Evolutionary conservation across 2,888 invertebrate species (phyloP), one percentile per base, ranked within the genome.

Genomic region (Drosophila mercatorum): DNA sequence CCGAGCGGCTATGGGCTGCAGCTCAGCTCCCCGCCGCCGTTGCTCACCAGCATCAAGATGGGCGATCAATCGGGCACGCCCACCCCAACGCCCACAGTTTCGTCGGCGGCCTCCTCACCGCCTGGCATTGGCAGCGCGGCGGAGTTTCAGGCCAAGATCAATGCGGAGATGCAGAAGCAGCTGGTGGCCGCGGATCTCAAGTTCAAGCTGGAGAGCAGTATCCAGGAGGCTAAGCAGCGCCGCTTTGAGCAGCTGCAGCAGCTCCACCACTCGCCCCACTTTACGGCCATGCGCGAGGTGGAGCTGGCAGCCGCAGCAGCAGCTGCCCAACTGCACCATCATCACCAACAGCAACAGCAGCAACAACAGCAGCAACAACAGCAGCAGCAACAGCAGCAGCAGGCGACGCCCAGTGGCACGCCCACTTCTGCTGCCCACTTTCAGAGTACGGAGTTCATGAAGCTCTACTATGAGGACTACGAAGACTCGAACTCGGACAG

Each of bases 401-500:
- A 79, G 14, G 56, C 68, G 40, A 38, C 73, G 14, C 61, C 68
- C 12, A 60, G 68, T 17, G 68, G 66, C 36, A 59, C 68, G 26
- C 72, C 71, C 28, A 40, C 72, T 57, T 44, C 74, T 22, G 38
- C 63, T n/a, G 49, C 64, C 40, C 82, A 89, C 70, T 91, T 91
- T 46, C 90, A 89, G 59, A 83, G 88, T 57, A 71, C 91, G 5
- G 92, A 92, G 72, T 91, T 91, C 73, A 90, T 92, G 88, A 92
- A 93, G 77, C 91, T 92, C 81, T 93, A 92, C 78, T 93, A 93
- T 68, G 93, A 93, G 60, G 93, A 93, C 72, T 93, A 92, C 64
- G 93, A 93, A 43, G 95, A 95, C 68, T 93, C 93, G 34, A 94
- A 94, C 51, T 95, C 95, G 83, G 96, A 96, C 68, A 95, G 95